These are phyloP conservation scores for Myrmecophaga tridactyla DNA, from an alignment of 2,113 vertebrate genomes.

Conservation along the genomic window DNA sequence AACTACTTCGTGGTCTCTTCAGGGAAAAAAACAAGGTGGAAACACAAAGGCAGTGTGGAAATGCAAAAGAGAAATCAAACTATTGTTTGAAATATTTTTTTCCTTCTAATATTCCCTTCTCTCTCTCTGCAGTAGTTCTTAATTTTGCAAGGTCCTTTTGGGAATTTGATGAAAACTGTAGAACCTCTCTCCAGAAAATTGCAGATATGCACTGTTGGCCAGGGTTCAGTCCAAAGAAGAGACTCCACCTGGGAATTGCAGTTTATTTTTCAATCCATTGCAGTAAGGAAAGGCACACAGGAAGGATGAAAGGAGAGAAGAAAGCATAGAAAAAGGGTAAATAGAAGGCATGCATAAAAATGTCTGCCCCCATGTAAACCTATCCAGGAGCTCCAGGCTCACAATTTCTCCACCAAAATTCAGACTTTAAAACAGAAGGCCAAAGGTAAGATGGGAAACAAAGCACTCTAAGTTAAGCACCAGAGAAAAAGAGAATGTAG, in stretches of 20 bases:
- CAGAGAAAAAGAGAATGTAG: background rate
- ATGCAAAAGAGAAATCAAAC: background rate
- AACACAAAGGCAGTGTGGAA: background rate
- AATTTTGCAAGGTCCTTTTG: background rate
- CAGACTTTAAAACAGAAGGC: background rate
- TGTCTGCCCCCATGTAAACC: background rate
- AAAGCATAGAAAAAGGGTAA: background rate
- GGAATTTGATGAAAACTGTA: accelerated
- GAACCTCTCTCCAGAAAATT: background rate
- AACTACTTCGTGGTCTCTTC: background rate
- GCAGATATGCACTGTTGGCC: background rate
- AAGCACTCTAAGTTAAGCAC: background rate
- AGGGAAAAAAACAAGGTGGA: background rate
- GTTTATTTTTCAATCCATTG: background rate
- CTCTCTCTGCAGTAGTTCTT: background rate
- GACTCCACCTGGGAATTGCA: background rate
- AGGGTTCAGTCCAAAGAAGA: background rate
- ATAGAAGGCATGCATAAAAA: background rate
- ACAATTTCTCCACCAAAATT: background rate
- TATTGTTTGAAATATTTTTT: background rate
- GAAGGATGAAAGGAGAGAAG: background rate
- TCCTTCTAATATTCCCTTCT: background rate
- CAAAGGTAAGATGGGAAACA: background rate
- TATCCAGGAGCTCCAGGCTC: background rate
- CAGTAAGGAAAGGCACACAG: background rate